Evolutionary conservation across 2,888 invertebrate species (phyloP).

Genomic region (Icerya purchasi): DNA sequence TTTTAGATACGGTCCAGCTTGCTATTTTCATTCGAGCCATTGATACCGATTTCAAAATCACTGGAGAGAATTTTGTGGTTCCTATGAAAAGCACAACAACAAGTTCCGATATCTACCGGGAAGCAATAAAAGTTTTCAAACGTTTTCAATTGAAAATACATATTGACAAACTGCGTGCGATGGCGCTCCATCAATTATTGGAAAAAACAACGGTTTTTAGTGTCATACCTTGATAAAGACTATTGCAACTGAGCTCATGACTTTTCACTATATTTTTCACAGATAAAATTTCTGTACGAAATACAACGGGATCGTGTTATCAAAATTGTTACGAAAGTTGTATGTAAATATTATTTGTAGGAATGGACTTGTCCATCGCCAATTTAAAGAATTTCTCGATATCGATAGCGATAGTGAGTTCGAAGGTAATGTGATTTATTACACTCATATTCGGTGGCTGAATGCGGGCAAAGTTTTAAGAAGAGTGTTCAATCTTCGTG

Average conservation of each 20-base stretch:
- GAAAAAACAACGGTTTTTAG: neutral
- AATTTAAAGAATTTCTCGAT: neutral
- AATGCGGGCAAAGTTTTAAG: neutral
- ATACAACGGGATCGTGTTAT: neutral
- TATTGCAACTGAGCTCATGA: neutral
- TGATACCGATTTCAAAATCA: neutral
- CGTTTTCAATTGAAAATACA: neutral
- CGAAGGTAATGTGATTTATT: neutral
- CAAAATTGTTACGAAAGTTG: neutral
- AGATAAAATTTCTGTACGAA: neutral
- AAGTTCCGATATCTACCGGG: neutral
- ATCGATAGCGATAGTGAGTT: neutral
- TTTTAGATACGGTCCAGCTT: neutral
- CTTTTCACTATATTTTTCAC: neutral
- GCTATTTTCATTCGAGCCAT: neutral
- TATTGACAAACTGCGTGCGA: neutral
- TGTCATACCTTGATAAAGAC: neutral
- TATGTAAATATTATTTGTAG: neutral
- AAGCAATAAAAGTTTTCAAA: neutral
- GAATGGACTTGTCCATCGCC: neutral
- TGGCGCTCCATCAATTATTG: neutral
- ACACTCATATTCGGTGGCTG: neutral
- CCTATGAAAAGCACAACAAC: neutral
- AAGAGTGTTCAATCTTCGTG: neutral
- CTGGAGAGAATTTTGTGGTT: neutral